Evolutionary conservation across 2,888 invertebrate species (phyloP).

Genomic region (Sminthurinus aureus): DNA sequence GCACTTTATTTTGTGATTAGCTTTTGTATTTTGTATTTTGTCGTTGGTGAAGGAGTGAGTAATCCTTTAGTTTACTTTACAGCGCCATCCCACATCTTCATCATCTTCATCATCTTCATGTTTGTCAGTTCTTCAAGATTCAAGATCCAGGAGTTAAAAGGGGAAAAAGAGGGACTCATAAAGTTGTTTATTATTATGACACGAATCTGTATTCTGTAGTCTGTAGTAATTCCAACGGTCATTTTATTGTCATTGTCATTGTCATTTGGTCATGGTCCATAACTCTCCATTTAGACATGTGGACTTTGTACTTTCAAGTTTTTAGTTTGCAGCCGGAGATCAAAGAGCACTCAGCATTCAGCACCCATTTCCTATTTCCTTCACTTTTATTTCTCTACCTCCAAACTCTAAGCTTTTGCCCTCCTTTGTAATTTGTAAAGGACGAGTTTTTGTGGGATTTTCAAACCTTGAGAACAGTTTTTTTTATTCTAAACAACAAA

Average conservation of each 20-base stretch:
- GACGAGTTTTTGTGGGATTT: too few species aligned
- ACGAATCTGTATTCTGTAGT: too few species aligned
- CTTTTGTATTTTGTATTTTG: background rate
- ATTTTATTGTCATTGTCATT: conserved; percentile 13
- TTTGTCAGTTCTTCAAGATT: background rate
- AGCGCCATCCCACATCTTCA: background rate
- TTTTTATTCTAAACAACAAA: too few species aligned
- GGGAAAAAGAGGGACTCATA: background rate
- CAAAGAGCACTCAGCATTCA: too few species aligned
- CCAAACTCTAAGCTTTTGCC: background rate
- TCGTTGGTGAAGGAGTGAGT: background rate
- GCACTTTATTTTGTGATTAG: background rate
- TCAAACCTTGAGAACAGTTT: too few species aligned
- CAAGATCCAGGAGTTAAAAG: background rate
- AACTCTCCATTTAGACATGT: conserved; percentile 3
- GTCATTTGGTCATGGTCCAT: conserved; percentile 18
- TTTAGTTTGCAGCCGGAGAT: too few species aligned
- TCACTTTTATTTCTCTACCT: background rate
- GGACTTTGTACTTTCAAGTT: too few species aligned
- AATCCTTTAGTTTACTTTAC: background rate
- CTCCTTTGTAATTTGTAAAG: background rate
- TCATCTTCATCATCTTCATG: background rate
- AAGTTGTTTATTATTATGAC: background rate
- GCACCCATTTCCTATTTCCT: too few species aligned
- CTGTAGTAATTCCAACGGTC: background rate